phyloP scores from a whole-genome alignment of 92 coral and sea anemone species.

The Epizoanthus rinbou region DNA sequence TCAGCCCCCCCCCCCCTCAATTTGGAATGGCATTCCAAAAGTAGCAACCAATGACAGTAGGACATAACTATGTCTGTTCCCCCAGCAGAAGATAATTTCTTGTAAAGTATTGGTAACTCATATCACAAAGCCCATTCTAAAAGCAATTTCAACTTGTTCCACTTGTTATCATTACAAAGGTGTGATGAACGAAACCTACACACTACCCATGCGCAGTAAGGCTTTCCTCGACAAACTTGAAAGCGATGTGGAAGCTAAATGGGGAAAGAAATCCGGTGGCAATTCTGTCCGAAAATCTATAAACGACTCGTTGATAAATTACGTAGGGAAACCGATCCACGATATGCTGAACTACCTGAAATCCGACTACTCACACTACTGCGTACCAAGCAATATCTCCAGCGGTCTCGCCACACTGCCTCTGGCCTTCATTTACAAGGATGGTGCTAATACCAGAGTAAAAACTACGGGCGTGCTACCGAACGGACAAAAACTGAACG shows the following conservation, averaged over 20 bases:
- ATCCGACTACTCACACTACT: constrained; percentile 74
- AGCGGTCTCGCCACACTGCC: constrained; percentile 96
- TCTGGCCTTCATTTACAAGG: constrained; percentile 68
- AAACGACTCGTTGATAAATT: constrained; percentile 67
- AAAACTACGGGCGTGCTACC: constrained; percentile 78
- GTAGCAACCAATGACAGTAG: too few species aligned
- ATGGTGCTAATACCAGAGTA: constrained; percentile 63
- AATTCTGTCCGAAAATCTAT: constrained; percentile 60
- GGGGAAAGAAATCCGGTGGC: constrained; percentile 58
- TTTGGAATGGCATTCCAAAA: too few species aligned
- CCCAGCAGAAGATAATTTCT: too few species aligned
- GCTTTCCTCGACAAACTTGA: constrained; percentile 55
- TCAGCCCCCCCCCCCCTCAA: too few species aligned
- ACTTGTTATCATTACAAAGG: constrained; percentile 30
- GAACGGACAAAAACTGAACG: constrained; percentile 68
- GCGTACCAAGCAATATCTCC: constrained; percentile 91
- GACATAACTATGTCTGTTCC: too few species aligned
- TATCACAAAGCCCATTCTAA: too few species aligned
- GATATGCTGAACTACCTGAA: constrained; percentile 70
- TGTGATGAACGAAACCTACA: constrained; percentile 59
- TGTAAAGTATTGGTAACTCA: too few species aligned
- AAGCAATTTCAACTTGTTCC: too few species aligned
- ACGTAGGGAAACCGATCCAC: constrained; percentile 82
- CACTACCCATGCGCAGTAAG: constrained; percentile 63
- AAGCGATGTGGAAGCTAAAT: constrained; percentile 51